Percentiles rank a stretch among this genome's conserved stretches.
These are phyloP conservation scores for Psilanteris sp. DNA, from an alignment of 1,140 invertebrate genomes.

Conservation along the genomic window DNA sequence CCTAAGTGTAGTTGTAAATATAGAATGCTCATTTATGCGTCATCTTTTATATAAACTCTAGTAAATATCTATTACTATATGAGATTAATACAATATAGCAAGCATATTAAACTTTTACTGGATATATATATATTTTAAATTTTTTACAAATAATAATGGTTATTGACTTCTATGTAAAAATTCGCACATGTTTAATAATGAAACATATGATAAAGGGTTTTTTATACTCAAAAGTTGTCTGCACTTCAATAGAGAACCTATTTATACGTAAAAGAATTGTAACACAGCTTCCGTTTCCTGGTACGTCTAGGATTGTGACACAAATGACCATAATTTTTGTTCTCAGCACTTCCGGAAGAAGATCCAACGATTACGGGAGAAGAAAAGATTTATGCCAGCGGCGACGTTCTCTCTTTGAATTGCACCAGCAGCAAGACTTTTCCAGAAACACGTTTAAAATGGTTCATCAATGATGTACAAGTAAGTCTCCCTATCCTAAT, in stretches of 20 bases:
- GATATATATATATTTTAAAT: slow-evolving; percentile 2
- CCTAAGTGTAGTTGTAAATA: too few species aligned
- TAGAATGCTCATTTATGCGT: too few species aligned
- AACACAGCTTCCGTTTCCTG: slow-evolving; percentile 41
- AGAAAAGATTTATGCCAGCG: slow-evolving; percentile 87
- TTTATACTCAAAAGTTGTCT: slow-evolving; percentile 18
- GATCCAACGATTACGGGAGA: slow-evolving; percentile 89
- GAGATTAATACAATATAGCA: too few species aligned
- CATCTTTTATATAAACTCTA: too few species aligned
- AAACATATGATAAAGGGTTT: background rate
- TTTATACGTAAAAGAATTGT: slow-evolving; percentile 49
- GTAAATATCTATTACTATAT: too few species aligned
- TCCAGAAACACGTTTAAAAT: slow-evolving; percentile 87
- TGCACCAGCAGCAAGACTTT: slow-evolving; percentile 91
- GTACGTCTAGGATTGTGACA: slow-evolving; percentile 35
- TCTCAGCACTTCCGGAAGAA: slow-evolving; percentile 86
- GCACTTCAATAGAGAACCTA: slow-evolving; percentile 29
- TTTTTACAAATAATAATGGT: slow-evolving; percentile 1
- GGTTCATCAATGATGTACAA: slow-evolving; percentile 90
- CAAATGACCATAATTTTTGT: slow-evolving; percentile 63
- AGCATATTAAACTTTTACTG: too few species aligned
- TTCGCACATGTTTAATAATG: background rate
- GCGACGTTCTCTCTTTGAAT: slow-evolving; percentile 89
- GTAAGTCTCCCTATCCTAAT: slow-evolving; percentile 81
- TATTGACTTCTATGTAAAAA: too few species aligned